phyloP scores from a whole-genome alignment of 1,140 invertebrate genomes.

The Lepidurus packardi region DNA sequence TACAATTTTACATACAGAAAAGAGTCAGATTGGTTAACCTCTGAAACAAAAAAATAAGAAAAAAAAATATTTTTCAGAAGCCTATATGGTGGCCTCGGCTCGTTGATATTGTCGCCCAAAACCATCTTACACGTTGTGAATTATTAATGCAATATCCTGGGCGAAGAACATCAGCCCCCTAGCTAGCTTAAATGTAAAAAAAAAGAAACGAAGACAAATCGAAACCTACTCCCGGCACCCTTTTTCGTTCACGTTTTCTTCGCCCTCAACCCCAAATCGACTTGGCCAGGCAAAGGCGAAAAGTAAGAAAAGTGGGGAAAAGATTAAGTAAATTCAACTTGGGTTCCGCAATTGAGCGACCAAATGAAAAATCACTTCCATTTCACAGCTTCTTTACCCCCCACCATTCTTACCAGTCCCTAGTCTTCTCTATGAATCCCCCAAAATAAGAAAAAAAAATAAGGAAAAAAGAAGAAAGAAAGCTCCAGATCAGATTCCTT shows the following conservation, averaged over 20 bases:
- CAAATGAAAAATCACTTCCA: conserved; percentile 4
- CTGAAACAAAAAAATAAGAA: background rate
- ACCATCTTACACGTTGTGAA: background rate
- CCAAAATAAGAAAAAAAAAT: background rate
- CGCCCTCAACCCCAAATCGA: conserved; percentile 26
- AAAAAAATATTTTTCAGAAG: background rate
- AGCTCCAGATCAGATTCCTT: background rate
- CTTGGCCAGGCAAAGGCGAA: background rate
- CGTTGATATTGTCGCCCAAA: background rate
- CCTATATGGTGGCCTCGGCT: background rate
- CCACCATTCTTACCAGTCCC: background rate
- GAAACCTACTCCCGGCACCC: background rate
- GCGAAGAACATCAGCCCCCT: background rate
- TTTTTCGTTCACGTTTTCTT: conserved; percentile 16
- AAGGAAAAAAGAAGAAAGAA: background rate
- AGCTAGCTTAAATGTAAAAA: background rate
- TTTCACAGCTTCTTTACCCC: background rate
- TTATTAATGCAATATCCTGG: background rate
- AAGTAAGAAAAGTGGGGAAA: conserved; percentile 26
- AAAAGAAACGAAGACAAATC: background rate
- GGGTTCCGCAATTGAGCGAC: background rate
- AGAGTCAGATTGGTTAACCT: no score
- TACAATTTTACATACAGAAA: no score
- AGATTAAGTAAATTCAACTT: conserved; percentile 23
- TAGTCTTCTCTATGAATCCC: background rate